Percentiles rank a stretch among this genome's conserved stretches.
These are phyloP conservation scores for Luperina testacea DNA, from an alignment of 2,888 invertebrate species.

Conservation along the genomic window DNA sequence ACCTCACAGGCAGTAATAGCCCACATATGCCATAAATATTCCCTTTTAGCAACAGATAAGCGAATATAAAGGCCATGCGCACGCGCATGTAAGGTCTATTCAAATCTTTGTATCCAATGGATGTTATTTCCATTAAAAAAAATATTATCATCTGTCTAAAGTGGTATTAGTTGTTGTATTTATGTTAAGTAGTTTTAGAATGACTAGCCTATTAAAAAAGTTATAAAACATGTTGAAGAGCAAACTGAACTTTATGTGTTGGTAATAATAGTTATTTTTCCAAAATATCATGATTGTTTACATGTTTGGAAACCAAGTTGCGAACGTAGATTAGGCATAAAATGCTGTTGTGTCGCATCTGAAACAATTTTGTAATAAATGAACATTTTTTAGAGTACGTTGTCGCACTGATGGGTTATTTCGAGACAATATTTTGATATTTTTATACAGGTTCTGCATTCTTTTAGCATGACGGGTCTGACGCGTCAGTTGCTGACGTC, in stretches of 20 bases:
- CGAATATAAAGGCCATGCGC: constrained; percentile 24
- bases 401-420: constrained; percentile 66
- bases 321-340: constrained; percentile 48
- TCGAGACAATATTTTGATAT: constrained; percentile 61
- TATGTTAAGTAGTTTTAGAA: neutral
- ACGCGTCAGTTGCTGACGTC: constrained; percentile 18
- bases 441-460: constrained; percentile 54
- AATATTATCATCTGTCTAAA: neutral
- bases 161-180: no score
- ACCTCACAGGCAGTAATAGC: constrained; percentile 51
- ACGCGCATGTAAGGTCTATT: constrained; percentile 31
- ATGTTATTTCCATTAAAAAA: neutral
- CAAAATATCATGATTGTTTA: neutral
- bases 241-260: neutral
- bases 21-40: constrained; percentile 51
- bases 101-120: neutral
- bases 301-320: neutral
- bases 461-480: constrained; percentile 35
- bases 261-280: neutral
- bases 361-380: constrained; percentile 47
- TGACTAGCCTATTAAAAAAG: neutral
- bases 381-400: constrained; percentile 68
- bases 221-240: neutral
- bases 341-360: constrained; percentile 46
- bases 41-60: constrained; percentile 41